These are phyloP conservation scores for Paralvinella palmiformis DNA, from an alignment of 1,140 invertebrate species.

Conservation along the genomic window DNA sequence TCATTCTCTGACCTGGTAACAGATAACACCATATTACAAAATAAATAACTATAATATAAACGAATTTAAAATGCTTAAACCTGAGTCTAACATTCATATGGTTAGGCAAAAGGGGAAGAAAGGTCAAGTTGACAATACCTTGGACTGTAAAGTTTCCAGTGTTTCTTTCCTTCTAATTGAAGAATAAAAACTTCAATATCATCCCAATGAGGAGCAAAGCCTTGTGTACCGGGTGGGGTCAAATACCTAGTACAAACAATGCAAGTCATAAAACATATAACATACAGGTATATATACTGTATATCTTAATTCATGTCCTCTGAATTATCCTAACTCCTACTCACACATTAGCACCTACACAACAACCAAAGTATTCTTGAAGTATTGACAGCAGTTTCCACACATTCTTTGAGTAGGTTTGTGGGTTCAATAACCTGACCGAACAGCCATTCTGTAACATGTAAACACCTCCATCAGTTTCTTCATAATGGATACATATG, in stretches of 20 bases:
- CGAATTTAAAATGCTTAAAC: no score
- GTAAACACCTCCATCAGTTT: not conserved
- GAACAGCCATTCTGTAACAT: slow-evolving; percentile 72
- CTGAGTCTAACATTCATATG: no score
- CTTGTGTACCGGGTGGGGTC: slow-evolving; percentile 90
- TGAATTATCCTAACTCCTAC: slow-evolving; percentile 29
- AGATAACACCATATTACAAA: no score
- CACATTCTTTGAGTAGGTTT: slow-evolving; percentile 67
- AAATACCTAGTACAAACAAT: slow-evolving; percentile 60
- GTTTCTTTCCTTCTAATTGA: slow-evolving; percentile 91
- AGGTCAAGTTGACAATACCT: slow-evolving; percentile 26
- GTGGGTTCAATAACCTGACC: slow-evolving; percentile 87
- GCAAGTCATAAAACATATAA: not conserved
- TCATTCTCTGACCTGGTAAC: no score
- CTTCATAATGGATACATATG: not conserved
- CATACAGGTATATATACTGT: not conserved
- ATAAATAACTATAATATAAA: no score
- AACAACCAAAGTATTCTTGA: slow-evolving; percentile 89
- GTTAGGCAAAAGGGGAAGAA: no score
- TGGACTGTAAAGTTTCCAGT: slow-evolving; percentile 86
- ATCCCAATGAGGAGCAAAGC: slow-evolving; percentile 97
- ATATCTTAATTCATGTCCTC: not conserved
- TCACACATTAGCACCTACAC: slow-evolving; percentile 85
- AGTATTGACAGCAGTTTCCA: slow-evolving; percentile 65
- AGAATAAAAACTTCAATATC: slow-evolving; percentile 98